Conservation (phyloP, 2,888 invertebrate species). For the Oxyscelio sp. region DNA sequence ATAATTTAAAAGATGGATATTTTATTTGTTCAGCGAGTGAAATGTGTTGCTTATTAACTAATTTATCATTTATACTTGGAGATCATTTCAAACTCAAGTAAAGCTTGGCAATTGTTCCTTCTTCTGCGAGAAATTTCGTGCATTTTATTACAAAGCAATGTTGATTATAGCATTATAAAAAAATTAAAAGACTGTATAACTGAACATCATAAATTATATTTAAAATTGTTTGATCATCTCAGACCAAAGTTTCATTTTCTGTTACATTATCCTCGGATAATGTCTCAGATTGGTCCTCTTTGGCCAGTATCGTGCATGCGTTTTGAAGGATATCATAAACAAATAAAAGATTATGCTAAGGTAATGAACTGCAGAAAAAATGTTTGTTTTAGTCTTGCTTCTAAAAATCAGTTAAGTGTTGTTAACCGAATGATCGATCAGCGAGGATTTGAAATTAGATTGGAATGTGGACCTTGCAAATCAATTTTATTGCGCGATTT, state of each 20-base stretch:
- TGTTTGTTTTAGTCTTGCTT: conserved; percentile 59
- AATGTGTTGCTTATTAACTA: conserved; percentile 46
- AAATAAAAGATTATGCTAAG: conserved; percentile 48
- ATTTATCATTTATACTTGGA: conserved; percentile 50
- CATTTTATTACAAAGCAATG: conserved; percentile 8
- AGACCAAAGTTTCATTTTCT: conserved; percentile 63
- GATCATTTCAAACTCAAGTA: conserved; percentile 53
- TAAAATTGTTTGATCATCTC: conserved; percentile 49
- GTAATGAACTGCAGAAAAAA: conserved; percentile 54
- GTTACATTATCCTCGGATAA: conserved; percentile 66
- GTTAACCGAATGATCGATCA: conserved; percentile 35
- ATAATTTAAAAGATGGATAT: conserved; percentile 36
- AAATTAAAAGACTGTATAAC: neutral
- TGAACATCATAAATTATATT: conserved; percentile 42
- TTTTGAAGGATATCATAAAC: conserved; percentile 63
- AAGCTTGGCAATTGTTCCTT: conserved; percentile 42
- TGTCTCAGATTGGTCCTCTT: conserved; percentile 57
- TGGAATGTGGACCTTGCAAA: conserved; percentile 36
- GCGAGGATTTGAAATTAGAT: conserved; percentile 47
- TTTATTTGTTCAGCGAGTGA: conserved; percentile 66
- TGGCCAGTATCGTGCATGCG: conserved; percentile 57
- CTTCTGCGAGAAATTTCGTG: conserved; percentile 41
- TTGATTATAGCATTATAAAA: neutral
- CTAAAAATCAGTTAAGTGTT: conserved; percentile 54
- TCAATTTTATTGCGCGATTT: no score